Evolutionary conservation across 2,797 vertebrate species (phyloP).

Genomic region (Coccyzus lansbergi): DNA sequence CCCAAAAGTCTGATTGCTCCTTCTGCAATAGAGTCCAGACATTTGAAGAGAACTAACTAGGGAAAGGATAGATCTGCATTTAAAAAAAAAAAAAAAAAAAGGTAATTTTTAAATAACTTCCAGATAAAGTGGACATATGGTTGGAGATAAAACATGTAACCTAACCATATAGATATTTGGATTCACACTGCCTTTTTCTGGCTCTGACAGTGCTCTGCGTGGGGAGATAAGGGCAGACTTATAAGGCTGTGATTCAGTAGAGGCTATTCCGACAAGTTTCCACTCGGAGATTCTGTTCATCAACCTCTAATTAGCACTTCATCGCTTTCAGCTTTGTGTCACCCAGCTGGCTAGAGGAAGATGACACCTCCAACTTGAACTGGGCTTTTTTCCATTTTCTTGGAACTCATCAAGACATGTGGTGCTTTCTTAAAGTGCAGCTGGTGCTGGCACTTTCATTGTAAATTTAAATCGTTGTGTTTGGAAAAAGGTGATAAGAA

Average conservation of each 20-base stretch:
- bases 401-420: conserved; percentile 78
- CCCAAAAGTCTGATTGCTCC: neutral
- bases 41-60: neutral
- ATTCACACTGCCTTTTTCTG: conserved; percentile 47
- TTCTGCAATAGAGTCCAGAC: neutral
- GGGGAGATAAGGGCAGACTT: conserved; percentile 53
- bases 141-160: conserved; percentile 32
- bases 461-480: conserved; percentile 82
- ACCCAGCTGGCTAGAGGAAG: conserved; percentile 79
- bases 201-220: conserved; percentile 30
- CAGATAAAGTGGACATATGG: conserved; percentile 53
- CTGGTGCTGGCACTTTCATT: conserved; percentile 81
- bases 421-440: conserved; percentile 83
- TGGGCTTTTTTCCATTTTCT: conserved; percentile 79
- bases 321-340: conserved; percentile 80
- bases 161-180: conserved; percentile 45
- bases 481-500: conserved; percentile 81
- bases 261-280: conserved; percentile 79
- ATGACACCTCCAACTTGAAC: conserved; percentile 79
- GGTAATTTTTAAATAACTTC: conserved; percentile 32
- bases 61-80: neutral
- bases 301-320: conserved; percentile 87
- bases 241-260: conserved; percentile 71
- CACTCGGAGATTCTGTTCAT: conserved; percentile 76
- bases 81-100: neutral